Conservation (phyloP, 1,140 invertebrate species). For the Stenopsyche tienmushanensis region DNA sequence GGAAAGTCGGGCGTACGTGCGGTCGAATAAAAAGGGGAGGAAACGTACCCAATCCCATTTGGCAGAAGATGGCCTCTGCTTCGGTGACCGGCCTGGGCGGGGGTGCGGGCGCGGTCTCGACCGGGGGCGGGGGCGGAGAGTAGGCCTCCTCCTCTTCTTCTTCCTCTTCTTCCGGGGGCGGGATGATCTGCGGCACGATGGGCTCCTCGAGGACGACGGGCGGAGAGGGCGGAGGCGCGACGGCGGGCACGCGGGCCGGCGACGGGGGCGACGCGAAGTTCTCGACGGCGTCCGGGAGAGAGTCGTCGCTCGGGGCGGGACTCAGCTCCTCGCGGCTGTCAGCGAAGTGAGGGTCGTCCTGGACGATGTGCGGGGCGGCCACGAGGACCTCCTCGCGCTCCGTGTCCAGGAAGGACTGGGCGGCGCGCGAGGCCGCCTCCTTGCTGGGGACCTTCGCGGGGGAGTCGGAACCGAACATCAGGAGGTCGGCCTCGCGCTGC, state of each 20-base stretch:
- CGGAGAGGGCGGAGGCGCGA: conserved; percentile 43
- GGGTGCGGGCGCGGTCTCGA: conserved; percentile 42
- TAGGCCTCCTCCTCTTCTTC: conserved; percentile 9
- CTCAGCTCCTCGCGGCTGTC: conserved; percentile 41
- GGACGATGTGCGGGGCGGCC: conserved; percentile 44
- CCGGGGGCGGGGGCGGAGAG: conserved; percentile 33
- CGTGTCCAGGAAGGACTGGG: conserved; percentile 42
- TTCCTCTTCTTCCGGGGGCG: conserved; percentile 38
- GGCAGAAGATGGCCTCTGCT: conserved; percentile 65
- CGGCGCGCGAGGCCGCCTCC: conserved; percentile 2
- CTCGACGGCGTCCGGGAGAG: conserved; percentile 44
- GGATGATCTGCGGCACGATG: conserved; percentile 35
- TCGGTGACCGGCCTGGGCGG: conserved; percentile 58
- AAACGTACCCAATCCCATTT: conserved; percentile 69
- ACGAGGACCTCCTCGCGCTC: conserved; percentile 52
- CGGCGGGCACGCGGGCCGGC: conserved; percentile 12
- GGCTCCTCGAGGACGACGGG: conserved; percentile 33
- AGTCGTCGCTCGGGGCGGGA: conserved; percentile 46
- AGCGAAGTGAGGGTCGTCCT: conserved; percentile 29
- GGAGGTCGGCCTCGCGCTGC: conserved; percentile 11
- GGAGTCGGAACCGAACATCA: conserved; percentile 50
- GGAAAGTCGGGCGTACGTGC: too few relatives aligned
- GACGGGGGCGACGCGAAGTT: conserved; percentile 41
- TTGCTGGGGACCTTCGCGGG: conserved; percentile 40
- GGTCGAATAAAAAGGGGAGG: too few relatives aligned